Percentiles rank a stretch among this genome's conserved stretches.
Conservation (phyloP, 2,797 vertebrate species). For the Siniperca obscura region DNA sequence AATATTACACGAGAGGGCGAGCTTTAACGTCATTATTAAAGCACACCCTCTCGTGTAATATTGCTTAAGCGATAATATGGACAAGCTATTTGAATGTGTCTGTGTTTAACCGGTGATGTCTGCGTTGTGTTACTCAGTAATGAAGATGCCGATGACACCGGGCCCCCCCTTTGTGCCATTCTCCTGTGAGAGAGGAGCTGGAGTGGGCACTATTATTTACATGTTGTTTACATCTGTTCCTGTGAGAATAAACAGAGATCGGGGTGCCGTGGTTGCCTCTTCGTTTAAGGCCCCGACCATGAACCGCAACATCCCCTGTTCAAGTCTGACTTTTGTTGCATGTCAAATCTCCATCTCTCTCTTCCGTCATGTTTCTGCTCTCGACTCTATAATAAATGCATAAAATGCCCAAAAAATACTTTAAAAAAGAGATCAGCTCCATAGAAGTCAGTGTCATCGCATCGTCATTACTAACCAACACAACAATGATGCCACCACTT, state of each 20-base stretch:
- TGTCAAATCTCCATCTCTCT: background rate
- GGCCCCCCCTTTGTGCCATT: background rate
- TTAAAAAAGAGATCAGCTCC: background rate
- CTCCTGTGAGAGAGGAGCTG: background rate
- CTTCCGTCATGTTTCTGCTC: background rate
- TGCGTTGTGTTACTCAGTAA: background rate
- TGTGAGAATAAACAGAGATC: constrained; percentile 5
- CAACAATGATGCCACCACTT: background rate
- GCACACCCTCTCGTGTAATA: no score
- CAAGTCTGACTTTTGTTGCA: background rate
- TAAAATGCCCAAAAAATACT: background rate
- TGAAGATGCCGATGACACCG: background rate
- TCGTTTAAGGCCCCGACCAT: background rate
- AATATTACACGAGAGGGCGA: no score
- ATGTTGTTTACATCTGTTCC: constrained; percentile 8
- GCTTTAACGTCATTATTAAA: no score
- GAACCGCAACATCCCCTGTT: background rate
- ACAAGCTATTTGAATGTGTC: background rate
- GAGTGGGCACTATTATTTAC: background rate
- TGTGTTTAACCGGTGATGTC: background rate
- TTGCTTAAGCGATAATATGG: background rate
- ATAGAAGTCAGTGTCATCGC: background rate
- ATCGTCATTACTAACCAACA: background rate
- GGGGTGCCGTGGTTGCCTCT: background rate
- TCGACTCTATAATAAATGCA: background rate